A percentile compares a stretch with the other conserved stretches of the same genome.
Conservation (phyloP, 92 coral and sea anemone species). For the Parazoanthus atlanticus region DNA sequence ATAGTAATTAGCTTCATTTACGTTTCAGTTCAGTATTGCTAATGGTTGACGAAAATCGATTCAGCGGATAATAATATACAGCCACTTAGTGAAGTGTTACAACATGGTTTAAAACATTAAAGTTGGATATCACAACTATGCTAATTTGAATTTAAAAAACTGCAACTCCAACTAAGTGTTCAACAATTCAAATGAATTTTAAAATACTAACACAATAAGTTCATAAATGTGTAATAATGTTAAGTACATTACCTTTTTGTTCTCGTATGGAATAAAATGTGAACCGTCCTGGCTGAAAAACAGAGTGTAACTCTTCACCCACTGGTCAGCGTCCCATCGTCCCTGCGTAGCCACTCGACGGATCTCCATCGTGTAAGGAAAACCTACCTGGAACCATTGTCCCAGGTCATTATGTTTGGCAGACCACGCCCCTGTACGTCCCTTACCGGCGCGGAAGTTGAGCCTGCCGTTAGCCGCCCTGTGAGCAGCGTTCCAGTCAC, state of each 20-base stretch:
- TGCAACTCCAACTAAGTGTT: no score
- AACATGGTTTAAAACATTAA: no score
- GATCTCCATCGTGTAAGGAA: background rate
- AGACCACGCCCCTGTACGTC: slow-evolving; percentile 6
- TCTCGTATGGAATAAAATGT: slow-evolving; percentile 1
- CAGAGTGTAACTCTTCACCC: background rate
- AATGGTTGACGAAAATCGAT: no score
- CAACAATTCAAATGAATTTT: no score
- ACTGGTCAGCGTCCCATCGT: slow-evolving; percentile 1
- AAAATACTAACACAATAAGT: no score
- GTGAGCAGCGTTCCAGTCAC: background rate
- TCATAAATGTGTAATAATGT: background rate
- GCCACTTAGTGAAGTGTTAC: no score
- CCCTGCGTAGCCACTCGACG: slow-evolving; percentile 5
- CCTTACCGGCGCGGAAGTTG: background rate
- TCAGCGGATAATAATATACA: no score
- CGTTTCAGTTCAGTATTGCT: no score
- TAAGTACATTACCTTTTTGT: slow-evolving; percentile 1
- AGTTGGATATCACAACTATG: no score
- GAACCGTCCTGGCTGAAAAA: slow-evolving; percentile 10
- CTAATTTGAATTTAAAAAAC: no score
- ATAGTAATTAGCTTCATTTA: no score
- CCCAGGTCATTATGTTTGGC: background rate
- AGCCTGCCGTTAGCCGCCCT: slow-evolving; percentile 1
- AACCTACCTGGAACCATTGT: background rate